Conservation (phyloP, 2,113 vertebrate genomes). For the Serinus canaria region DNA sequence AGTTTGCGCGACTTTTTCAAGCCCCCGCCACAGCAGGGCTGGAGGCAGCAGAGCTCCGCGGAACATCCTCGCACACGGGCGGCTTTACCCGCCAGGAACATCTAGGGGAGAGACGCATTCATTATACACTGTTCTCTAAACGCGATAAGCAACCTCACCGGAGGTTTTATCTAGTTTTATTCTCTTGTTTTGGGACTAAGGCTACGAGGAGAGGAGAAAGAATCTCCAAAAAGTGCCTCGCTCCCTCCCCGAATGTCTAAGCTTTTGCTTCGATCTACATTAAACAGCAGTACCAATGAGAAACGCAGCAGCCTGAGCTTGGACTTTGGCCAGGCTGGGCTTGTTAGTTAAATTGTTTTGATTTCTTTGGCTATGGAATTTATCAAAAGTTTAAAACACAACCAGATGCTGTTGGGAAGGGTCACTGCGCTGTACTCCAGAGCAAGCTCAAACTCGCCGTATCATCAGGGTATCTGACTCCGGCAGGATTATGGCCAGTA, state of each 20-base stretch:
- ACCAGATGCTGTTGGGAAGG: conserved; percentile 13
- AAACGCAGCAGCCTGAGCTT: background rate
- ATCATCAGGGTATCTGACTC: conserved; percentile 42
- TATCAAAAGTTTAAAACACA: conserved; percentile 45
- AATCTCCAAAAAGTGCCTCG: background rate
- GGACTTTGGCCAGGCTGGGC: background rate
- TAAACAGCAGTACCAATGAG: background rate
- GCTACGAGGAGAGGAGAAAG: background rate
- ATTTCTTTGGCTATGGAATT: conserved; percentile 42
- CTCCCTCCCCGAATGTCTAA: background rate
- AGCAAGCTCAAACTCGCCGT: conserved; percentile 26
- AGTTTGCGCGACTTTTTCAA: background rate
- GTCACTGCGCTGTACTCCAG: background rate
- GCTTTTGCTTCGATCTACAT: background rate
- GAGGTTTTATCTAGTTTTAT: background rate
- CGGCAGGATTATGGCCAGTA: conserved; percentile 24
- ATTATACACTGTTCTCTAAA: background rate
- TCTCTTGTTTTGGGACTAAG: background rate
- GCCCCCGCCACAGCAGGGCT: background rate
- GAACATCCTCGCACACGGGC: background rate
- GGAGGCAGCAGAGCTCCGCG: background rate
- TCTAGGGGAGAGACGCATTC: background rate
- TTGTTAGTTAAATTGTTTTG: conserved; percentile 45
- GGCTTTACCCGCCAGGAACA: background rate
- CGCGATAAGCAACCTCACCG: background rate